Conservation (phyloP, 2,888 invertebrate genomes). For the Serripes groenlandicus region DNA sequence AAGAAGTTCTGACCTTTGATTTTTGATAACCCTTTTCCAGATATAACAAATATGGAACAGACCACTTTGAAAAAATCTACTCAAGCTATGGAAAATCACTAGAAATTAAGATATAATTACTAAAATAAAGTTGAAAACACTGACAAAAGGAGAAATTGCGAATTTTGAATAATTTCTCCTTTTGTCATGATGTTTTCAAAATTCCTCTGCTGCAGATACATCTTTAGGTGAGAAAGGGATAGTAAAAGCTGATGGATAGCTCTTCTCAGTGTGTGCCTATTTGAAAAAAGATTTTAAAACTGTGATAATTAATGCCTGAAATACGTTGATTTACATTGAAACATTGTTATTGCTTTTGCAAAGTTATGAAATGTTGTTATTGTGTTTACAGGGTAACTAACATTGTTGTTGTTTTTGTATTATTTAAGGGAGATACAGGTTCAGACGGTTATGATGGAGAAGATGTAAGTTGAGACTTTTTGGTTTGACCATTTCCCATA, state of each 20-base stretch:
- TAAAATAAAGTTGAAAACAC: not conserved
- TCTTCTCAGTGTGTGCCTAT: too few relatives aligned
- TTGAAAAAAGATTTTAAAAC: too few relatives aligned
- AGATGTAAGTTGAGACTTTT: conserved; percentile 55
- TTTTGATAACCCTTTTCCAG: not conserved
- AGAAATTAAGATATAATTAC: not conserved
- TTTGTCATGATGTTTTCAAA: not conserved
- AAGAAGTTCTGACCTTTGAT: too few relatives aligned
- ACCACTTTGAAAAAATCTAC: not conserved
- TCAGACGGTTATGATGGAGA: conserved; percentile 34
- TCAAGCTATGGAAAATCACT: not conserved
- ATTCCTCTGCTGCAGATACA: not conserved
- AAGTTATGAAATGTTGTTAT: too few relatives aligned
- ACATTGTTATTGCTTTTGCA: too few relatives aligned
- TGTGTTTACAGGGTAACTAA: not conserved
- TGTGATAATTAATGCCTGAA: too few relatives aligned
- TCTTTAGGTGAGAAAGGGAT: not conserved
- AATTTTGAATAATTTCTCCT: not conserved
- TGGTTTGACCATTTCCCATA: not conserved
- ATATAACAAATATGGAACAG: not conserved
- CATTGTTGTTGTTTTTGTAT: not conserved
- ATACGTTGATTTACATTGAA: too few relatives aligned
- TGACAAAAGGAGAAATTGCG: not conserved
- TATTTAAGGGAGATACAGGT: conserved; percentile 61
- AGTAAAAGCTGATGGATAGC: not conserved